Evolutionary conservation across 2,888 invertebrate genomes (phyloP).

Genomic region (Operophtera brumata): DNA sequence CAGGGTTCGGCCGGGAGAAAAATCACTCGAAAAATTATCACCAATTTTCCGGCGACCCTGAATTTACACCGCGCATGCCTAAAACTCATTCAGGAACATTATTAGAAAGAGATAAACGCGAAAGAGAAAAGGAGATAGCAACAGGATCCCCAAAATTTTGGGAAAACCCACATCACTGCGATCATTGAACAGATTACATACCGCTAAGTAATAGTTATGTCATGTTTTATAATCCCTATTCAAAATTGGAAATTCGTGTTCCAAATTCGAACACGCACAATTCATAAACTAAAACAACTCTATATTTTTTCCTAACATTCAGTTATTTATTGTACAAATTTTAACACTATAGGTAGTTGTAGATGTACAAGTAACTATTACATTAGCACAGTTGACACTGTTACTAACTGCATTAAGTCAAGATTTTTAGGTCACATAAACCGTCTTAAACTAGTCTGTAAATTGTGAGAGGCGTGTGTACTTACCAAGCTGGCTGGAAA

Average conservation of each 20-base stretch:
- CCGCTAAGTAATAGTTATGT: slow-evolving; percentile 26
- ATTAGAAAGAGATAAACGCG: slow-evolving; percentile 46
- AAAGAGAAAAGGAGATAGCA: slow-evolving; percentile 42
- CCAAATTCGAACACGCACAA: slow-evolving; percentile 7
- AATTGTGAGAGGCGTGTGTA: slow-evolving; percentile 34
- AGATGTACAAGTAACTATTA: slow-evolving; percentile 6
- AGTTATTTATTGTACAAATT: slow-evolving; percentile 9
- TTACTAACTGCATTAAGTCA: slow-evolving; percentile 65
- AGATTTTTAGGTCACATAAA: slow-evolving; percentile 66
- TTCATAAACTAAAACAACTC: not conserved
- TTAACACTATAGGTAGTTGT: not conserved
- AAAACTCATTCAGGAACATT: slow-evolving; percentile 65
- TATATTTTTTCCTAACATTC: slow-evolving; percentile 7
- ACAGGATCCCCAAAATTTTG: slow-evolving; percentile 55
- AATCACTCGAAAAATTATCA: slow-evolving; percentile 33
- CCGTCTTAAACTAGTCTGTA: slow-evolving; percentile 42
- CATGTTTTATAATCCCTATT: slow-evolving; percentile 18
- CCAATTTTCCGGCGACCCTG: slow-evolving; percentile 33
- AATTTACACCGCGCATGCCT: slow-evolving; percentile 62
- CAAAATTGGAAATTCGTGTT: slow-evolving; percentile 4
- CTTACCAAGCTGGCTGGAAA: slow-evolving; percentile 37
- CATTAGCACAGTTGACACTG: slow-evolving; percentile 33
- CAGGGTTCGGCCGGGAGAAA: slow-evolving; percentile 28
- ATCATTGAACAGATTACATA: slow-evolving; percentile 32
- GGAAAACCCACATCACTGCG: slow-evolving; percentile 42